Conservation (phyloP, 2,888 invertebrate species). For the Tubiluchus corallicola region DNA sequence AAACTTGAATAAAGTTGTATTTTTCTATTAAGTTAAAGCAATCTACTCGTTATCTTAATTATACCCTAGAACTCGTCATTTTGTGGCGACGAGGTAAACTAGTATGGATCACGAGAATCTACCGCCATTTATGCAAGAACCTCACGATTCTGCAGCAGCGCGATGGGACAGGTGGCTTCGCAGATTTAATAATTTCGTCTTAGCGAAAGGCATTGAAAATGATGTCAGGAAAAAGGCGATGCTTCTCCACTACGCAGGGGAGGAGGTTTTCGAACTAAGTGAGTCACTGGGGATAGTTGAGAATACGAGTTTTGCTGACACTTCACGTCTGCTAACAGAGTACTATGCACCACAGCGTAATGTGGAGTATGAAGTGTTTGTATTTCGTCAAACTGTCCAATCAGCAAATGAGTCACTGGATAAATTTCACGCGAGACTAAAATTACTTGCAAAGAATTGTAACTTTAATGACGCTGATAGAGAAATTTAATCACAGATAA, state of each 20-base stretch:
- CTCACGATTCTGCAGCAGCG: background rate
- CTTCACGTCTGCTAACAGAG: background rate
- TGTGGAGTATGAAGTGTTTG: conserved; percentile 1
- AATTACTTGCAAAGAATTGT: background rate
- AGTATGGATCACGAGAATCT: background rate
- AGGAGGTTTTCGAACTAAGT: background rate
- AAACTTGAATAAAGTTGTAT: no score
- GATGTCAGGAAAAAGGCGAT: background rate
- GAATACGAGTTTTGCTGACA: background rate
- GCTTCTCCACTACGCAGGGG: conserved; percentile 1
- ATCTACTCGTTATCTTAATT: no score
- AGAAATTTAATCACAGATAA: background rate
- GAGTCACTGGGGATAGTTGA: background rate
- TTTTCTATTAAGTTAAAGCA: no score
- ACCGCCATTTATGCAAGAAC: background rate
- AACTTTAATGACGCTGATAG: background rate
- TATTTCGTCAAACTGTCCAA: background rate
- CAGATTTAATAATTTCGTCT: background rate
- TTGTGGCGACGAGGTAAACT: no score
- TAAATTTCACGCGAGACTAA: background rate
- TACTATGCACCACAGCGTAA: background rate
- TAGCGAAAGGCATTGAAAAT: background rate
- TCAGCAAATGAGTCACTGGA: background rate
- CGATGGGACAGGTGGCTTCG: background rate
- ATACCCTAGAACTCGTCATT: no score